phyloP scores from a whole-genome alignment of 2,888 invertebrate genomes.

The Nemotelus nigrinus region DNA sequence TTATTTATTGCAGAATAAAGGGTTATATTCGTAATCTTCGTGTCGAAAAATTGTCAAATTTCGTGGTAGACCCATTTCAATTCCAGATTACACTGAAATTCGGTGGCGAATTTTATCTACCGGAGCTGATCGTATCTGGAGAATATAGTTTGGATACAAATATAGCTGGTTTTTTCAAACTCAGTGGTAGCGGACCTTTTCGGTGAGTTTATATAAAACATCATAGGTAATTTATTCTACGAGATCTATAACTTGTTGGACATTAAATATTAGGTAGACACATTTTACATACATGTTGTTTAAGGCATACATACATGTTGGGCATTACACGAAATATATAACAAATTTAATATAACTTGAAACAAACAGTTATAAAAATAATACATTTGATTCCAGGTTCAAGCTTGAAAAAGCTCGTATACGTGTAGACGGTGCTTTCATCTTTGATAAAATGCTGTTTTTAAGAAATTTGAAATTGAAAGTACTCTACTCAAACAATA shows the following conservation, averaged over 20 bases:
- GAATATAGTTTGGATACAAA: constrained; percentile 28
- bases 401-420: neutral
- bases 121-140: neutral
- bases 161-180: constrained; percentile 13
- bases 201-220: neutral
- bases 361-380: too few species aligned
- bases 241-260: neutral
- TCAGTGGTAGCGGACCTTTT: constrained; percentile 11
- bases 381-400: too few species aligned
- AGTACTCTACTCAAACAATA: neutral
- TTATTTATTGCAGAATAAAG: constrained; percentile 15
- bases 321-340: too few species aligned
- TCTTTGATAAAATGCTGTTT: neutral
- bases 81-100: constrained; percentile 13
- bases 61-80: neutral
- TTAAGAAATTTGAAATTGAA: neutral
- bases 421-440: neutral
- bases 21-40: neutral
- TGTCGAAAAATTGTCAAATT: constrained; percentile 5
- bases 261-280: too few species aligned
- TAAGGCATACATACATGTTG: too few species aligned
- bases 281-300: too few species aligned
- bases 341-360: too few species aligned
- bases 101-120: neutral
- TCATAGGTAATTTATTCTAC: neutral